Evolutionary conservation across 2,113 vertebrate species (phyloP).

Genomic region (Danionella cerebrum): DNA sequence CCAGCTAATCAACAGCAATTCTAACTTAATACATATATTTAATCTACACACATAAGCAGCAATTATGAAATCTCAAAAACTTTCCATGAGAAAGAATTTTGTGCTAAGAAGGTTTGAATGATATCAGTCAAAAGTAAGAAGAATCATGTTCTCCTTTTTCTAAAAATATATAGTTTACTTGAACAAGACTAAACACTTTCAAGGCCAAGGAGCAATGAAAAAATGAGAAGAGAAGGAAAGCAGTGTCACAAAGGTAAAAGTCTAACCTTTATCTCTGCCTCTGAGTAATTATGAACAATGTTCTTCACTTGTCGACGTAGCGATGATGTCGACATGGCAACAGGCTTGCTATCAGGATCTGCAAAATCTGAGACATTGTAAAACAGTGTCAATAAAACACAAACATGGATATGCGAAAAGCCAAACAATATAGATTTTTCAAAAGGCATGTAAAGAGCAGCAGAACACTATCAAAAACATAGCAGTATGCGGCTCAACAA

Average conservation of each 20-base stretch:
- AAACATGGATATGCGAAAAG: slow-evolving; percentile 10
- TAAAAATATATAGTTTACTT: background rate
- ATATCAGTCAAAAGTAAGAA: too few species aligned
- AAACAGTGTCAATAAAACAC: slow-evolving; percentile 35
- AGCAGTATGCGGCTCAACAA: too few species aligned
- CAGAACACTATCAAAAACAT: too few species aligned
- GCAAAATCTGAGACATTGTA: slow-evolving; percentile 51
- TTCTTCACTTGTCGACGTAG: slow-evolving; percentile 87
- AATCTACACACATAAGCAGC: too few species aligned
- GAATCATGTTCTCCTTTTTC: too few species aligned
- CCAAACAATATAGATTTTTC: background rate
- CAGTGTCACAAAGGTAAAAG: background rate
- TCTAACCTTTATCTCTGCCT: slow-evolving; percentile 86
- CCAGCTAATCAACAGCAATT: too few species aligned
- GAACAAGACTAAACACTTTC: background rate
- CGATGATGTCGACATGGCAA: slow-evolving; percentile 86
- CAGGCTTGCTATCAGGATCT: slow-evolving; percentile 57
- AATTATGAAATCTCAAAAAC: too few species aligned
- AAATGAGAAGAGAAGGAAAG: background rate
- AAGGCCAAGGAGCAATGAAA: background rate
- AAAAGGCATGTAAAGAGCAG: background rate
- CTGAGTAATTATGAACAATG: slow-evolving; percentile 89
- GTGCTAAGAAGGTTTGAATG: too few species aligned
- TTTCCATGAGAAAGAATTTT: too few species aligned
- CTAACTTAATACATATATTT: too few species aligned